Base-by-base conservation (phyloP, 1,140 invertebrate species). In the Lepidotrigona ventralis region DNA sequence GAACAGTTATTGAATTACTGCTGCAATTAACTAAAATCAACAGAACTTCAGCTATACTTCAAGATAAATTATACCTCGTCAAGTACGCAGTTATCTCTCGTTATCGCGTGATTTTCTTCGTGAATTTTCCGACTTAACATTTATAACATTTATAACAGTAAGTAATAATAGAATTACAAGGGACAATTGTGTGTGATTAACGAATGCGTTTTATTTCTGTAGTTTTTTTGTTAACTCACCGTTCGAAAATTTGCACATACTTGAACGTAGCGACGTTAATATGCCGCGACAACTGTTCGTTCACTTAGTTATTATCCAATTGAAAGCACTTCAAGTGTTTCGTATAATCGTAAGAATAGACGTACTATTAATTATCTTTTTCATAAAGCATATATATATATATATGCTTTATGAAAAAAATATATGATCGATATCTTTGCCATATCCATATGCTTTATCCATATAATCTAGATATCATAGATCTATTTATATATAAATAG, bases 361-460 rank as follows among this genome's bases (percentile, higher is more conserved):
- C 63, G 63, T 8, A 80, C 84, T 77, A 83, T 79, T 73, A 83
- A 70, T 74, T 51, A 63, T 26, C n/a, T 78, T 81, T 77, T 88
- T 56, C 53, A 17, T 21, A 17, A 6, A 12, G 46, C 70, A 85
- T 85, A 83, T 87, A 72, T 75, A 76, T 82, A 53, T 78, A 63
- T 15, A 26, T 6, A 64, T 64, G 29, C 1, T 79, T n/a, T n/a
- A n/a, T n/a, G n/a, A n/a, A n/a, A n/a, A n/a, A n/a, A n/a, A 64
- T 6, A 21, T 63, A 72, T 54, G 19, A 29, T 9, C 14, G n/a
- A 63, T 21, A 15, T 56, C 64, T 64, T 54, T 70, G n/a, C 66
- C 19, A 33, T 33, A 33, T 2, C 33, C 2, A 33, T 33, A 56
- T 6, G 39, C 53, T 17, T 23, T 53, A 39, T 46, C 39, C 9